Percentiles rank a stretch among this genome's conserved stretches.
Conservation (phyloP, 2,888 invertebrate genomes). For the Neoscelio sp. region DNA sequence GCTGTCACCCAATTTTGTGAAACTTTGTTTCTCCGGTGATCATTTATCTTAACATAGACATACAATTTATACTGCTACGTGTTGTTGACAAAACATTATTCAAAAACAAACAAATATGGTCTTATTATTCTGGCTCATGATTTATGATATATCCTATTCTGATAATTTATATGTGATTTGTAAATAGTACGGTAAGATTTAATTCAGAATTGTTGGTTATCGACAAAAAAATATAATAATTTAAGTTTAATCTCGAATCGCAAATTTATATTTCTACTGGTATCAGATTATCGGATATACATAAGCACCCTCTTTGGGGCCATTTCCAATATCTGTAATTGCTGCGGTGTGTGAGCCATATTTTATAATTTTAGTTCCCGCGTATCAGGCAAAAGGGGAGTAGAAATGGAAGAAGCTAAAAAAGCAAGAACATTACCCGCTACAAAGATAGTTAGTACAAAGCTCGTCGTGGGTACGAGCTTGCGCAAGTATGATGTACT, state of each 20-base stretch:
- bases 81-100: too few relatives aligned
- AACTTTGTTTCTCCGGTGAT: too few relatives aligned
- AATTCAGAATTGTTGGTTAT: not conserved
- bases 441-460: conserved; percentile 29
- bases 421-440: conserved; percentile 32
- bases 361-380: conserved; percentile 73
- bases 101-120: too few relatives aligned
- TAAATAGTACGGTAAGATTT: not conserved
- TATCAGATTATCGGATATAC: conserved; percentile 38
- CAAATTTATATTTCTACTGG: conserved; percentile 33
- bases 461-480: conserved; percentile 23
- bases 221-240: conserved; percentile 21
- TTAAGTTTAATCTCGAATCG: conserved; percentile 26
- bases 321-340: conserved; percentile 76
- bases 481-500: conserved; percentile 75
- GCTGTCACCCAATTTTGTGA: too few relatives aligned
- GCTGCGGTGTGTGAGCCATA: conserved; percentile 70
- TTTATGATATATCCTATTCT: too few relatives aligned
- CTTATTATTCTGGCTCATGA: too few relatives aligned
- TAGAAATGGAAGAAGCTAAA: conserved; percentile 38
- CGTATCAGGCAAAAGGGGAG: conserved; percentile 24
- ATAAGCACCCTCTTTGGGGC: conserved; percentile 51
- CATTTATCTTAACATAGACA: too few relatives aligned
- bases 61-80: too few relatives aligned
- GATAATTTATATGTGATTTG: too few relatives aligned